A percentile compares a stretch with the other conserved stretches of the same genome.
Evolutionary conservation across 1,140 invertebrate genomes (phyloP).

Genomic region (Aphelenchoides besseyi): DNA sequence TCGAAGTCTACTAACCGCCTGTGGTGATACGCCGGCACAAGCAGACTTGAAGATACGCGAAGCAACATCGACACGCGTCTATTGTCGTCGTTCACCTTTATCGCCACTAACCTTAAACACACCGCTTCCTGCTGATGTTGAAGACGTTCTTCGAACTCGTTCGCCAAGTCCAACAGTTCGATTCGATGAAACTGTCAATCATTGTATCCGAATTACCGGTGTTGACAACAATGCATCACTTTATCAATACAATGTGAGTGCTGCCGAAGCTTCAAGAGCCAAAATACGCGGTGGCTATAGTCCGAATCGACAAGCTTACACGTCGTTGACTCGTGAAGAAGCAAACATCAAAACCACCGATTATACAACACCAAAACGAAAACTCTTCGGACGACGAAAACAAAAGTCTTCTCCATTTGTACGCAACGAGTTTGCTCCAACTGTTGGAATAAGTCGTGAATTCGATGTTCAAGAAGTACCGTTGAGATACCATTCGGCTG

Average conservation of each 20-base stretch:
- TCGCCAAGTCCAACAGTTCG: conserved; percentile 8
- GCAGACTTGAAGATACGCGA: background rate
- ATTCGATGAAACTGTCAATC: conserved; percentile 18
- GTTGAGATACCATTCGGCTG: conserved; percentile 8
- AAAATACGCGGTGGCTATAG: conserved; percentile 8
- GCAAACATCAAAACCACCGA: background rate
- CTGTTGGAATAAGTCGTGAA: background rate
- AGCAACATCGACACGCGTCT: background rate
- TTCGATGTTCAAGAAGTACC: conserved; percentile 12
- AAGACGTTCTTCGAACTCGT: background rate
- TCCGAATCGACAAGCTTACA: conserved; percentile 7
- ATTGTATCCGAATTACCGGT: conserved; percentile 14
- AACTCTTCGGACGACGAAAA: conserved; percentile 13
- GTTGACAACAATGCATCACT: background rate
- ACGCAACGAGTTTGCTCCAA: conserved; percentile 11
- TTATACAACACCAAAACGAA: background rate
- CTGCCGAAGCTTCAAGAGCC: conserved; percentile 14
- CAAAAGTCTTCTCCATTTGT: background rate
- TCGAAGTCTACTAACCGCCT: background rate
- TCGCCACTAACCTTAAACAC: conserved; percentile 6
- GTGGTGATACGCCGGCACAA: conserved; percentile 4
- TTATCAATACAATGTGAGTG: conserved; percentile 22
- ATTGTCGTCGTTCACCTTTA: conserved; percentile 9
- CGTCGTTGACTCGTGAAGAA: conserved; percentile 18
- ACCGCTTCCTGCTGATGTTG: conserved; percentile 9